Evolutionary conservation across 2,888 invertebrate genomes (phyloP).

Genomic region (Ectropis crepuscularia): DNA sequence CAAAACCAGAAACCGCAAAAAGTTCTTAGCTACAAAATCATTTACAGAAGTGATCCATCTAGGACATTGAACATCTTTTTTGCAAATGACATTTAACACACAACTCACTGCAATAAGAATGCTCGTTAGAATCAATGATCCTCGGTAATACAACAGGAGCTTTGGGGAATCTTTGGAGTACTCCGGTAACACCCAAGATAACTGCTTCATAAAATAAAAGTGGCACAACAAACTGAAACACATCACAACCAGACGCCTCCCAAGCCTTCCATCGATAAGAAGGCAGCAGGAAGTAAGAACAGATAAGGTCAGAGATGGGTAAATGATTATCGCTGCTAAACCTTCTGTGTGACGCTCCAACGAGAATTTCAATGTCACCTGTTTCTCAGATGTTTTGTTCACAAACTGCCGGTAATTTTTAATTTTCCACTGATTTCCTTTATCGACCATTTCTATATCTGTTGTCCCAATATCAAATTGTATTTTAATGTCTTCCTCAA

Average conservation of each 20-base stretch:
- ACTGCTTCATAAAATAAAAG: conserved; percentile 36
- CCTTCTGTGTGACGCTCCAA: conserved; percentile 37
- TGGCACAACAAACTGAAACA: conserved; percentile 43
- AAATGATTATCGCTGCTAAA: conserved; percentile 38
- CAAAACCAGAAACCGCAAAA: conserved; percentile 20
- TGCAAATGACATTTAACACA: conserved; percentile 24
- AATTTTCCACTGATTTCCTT: conserved; percentile 50
- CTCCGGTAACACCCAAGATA: conserved; percentile 35
- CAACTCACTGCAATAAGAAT: conserved; percentile 24
- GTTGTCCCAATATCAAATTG: conserved; percentile 27
- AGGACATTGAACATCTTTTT: conserved; percentile 10
- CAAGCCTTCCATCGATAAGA: conserved; percentile 32
- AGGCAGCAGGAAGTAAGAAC: conserved; percentile 36
- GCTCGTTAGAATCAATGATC: conserved; percentile 37
- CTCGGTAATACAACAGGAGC: conserved; percentile 40
- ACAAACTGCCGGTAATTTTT: conserved; percentile 25
- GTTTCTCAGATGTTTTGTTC: conserved; percentile 18
- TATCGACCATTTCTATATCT: conserved; percentile 28
- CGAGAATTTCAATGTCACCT: conserved; percentile 33
- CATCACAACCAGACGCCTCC: conserved; percentile 35
- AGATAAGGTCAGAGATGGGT: conserved; percentile 38
- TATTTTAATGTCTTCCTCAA: conserved; percentile 12
- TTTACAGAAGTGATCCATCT: conserved; percentile 22
- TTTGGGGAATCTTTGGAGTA: conserved; percentile 37
- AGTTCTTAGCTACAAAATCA: conserved; percentile 27